A percentile compares a stretch with the other conserved stretches of the same genome.
These are phyloP conservation scores for Portevinia maculata DNA, from an alignment of 2,888 invertebrate genomes.

Conservation along the genomic window DNA sequence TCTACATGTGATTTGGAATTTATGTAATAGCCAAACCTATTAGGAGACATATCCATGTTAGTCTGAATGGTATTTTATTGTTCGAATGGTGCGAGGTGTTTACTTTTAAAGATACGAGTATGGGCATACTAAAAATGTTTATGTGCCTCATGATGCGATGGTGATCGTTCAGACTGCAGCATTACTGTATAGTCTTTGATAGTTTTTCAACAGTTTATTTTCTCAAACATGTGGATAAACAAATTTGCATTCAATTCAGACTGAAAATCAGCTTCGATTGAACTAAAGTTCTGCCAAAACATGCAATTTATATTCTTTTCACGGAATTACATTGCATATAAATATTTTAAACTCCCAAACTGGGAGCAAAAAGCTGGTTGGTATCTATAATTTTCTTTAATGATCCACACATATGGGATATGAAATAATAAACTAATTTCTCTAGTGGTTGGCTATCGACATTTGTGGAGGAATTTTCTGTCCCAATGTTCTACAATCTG, in stretches of 20 bases:
- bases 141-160: too few species aligned
- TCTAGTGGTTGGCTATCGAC: background rate
- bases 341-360: background rate
- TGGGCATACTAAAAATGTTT: too few species aligned
- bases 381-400: background rate
- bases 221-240: too few species aligned
- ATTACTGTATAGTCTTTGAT: too few species aligned
- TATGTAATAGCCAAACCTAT: background rate
- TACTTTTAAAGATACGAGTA: too few species aligned
- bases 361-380: background rate
- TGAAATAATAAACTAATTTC: constrained; percentile 9
- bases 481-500: background rate
- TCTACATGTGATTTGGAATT: constrained; percentile 1
- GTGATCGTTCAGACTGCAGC: too few species aligned
- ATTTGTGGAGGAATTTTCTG: constrained; percentile 2
- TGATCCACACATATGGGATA: background rate
- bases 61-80: background rate
- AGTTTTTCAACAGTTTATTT: too few species aligned
- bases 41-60: background rate
- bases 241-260: too few species aligned
- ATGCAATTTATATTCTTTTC: background rate
- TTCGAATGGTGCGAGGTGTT: too few species aligned
- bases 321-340: background rate
- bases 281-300: background rate
- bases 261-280: background rate